These are phyloP conservation scores for Neolamprologus longior DNA, from an alignment of 2,113 vertebrate genomes.

Conservation along the genomic window DNA sequence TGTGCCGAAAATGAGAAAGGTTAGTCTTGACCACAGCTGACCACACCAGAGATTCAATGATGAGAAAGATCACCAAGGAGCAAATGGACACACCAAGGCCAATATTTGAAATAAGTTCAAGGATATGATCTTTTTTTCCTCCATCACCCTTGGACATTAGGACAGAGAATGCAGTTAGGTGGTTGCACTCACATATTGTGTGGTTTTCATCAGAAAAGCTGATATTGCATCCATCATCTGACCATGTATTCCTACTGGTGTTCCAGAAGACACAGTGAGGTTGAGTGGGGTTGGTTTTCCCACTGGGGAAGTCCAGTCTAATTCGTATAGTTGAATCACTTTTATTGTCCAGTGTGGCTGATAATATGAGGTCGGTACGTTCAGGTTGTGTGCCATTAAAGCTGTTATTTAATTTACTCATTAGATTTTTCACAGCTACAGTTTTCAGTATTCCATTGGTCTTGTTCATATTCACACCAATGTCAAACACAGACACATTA, in stretches of 20 bases:
- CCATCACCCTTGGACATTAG: conserved; percentile 73
- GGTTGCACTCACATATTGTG: conserved; percentile 74
- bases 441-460: conserved; percentile 30
- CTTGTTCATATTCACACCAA: conserved; percentile 19
- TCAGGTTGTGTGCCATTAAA: fast-evolving
- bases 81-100: conserved; percentile 81
- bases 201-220: background rate
- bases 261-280: conserved; percentile 83
- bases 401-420: conserved; percentile 52
- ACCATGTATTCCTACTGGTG: background rate
- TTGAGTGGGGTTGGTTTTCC: fast-evolving
- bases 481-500: conserved; percentile 16
- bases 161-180: conserved; percentile 87
- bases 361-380: conserved; percentile 61
- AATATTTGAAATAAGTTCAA: conserved; percentile 72
- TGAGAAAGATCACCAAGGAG: conserved; percentile 76
- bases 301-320: conserved; percentile 64
- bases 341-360: conserved; percentile 53
- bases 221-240: conserved; percentile 24
- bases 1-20: conserved; percentile 88
- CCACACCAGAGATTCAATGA: conserved; percentile 87
- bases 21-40: conserved; percentile 82
- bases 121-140: background rate
- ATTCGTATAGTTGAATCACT: conserved; percentile 21
- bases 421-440: conserved; percentile 73